Conservation (phyloP, 2,888 invertebrate species). For the Ellobium chinense region DNA sequence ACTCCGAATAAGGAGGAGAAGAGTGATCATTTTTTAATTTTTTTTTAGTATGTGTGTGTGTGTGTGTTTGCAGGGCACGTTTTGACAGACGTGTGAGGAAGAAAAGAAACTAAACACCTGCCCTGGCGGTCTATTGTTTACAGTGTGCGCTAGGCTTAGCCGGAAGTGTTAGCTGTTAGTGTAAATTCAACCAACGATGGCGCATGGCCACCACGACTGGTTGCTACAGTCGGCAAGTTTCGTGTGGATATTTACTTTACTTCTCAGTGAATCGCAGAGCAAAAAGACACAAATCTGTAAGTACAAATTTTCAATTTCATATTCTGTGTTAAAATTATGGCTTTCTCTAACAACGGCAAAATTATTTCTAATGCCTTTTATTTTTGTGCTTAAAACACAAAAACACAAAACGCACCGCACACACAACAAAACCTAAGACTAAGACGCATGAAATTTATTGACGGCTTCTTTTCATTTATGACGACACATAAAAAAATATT, state of each 20-base stretch:
- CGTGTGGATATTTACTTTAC: constrained; percentile 70
- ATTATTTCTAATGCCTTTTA: too few species aligned
- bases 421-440: too few species aligned
- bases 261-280: constrained; percentile 69
- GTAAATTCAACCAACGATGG: constrained; percentile 54
- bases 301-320: too few species aligned
- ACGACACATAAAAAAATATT: too few species aligned
- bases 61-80: background rate
- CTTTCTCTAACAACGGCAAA: too few species aligned
- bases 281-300: constrained; percentile 70
- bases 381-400: too few species aligned
- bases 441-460: too few species aligned
- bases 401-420: too few species aligned
- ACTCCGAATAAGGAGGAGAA: background rate
- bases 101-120: background rate
- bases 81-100: background rate
- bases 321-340: too few species aligned
- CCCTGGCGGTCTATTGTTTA: background rate
- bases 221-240: constrained; percentile 66
- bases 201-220: constrained; percentile 72
- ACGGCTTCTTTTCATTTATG: too few species aligned
- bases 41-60: too few species aligned
- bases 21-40: background rate
- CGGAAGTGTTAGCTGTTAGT: constrained; percentile 1
- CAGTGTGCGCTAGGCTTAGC: background rate